Evolutionary conservation across 2,797 vertebrate genomes (phyloP), one percentile per base, ranked within the genome.

Genomic region (Melanogrammus aeglefinus): DNA sequence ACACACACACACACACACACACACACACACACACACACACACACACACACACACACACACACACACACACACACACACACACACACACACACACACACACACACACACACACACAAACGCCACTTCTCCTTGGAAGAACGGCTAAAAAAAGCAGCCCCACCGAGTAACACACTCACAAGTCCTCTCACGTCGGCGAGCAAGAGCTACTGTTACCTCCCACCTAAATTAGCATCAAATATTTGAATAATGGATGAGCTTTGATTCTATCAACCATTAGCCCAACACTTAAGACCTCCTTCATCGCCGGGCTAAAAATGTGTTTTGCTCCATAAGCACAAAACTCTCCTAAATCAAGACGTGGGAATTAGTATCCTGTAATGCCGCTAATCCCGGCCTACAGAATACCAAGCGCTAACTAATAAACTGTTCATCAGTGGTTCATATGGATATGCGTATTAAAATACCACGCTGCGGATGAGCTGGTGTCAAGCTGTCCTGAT

Each of bases 71-170:
- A 1, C 47, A 81, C 78, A 75, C 36, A 83, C 85, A 79, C 82
- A 84, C 83, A 90, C 87, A 35, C 35, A 35, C 35, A 90, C 91
- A 89, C 47, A 81, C 78, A 75, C 47, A 81, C 78, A 75, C 36
- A 83, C 85, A 79, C 82, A 84, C 83, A 90, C 87, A 36, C 35
- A 36, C 35, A 90, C 91, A 89, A 85, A 8, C 86, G 81, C 74
- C 74, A 66, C 9, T 10, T 27, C n/a, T 63, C 57, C 21, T 27
- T 24, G 10, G 63, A 24, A 27, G 63, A 24, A 27, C 24, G 24
- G 63, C 85, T 90, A 93, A 94, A 94, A 91, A 93, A 91, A 91
- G 87, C 85, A 51, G 74, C 66, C 27, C 77, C 83, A 73, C 14
- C 69, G 78, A 27, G 86, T 83, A 86, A 87, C 82, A 84, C 84